Evolutionary conservation across 2,797 vertebrate species (phyloP).

Genomic region (Lophius americanus): DNA sequence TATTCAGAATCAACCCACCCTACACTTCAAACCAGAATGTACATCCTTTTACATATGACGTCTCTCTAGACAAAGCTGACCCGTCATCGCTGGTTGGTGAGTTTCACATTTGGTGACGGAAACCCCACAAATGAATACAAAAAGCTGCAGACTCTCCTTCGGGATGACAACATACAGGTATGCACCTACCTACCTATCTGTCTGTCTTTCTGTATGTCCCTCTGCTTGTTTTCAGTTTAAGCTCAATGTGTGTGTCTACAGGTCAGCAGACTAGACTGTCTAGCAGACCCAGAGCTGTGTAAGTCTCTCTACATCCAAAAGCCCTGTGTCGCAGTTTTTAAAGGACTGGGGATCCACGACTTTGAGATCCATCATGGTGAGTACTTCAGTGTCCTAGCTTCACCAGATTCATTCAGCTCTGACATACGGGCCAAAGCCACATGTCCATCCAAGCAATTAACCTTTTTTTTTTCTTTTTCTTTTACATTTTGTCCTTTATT

Average conservation of each 20-base stretch:
- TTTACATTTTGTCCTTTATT: too few relatives aligned
- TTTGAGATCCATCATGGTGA: slow-evolving; percentile 98
- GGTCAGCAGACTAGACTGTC: slow-evolving; percentile 92
- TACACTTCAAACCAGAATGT: too few relatives aligned
- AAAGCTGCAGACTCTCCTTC: slow-evolving; percentile 89
- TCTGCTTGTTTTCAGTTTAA: not conserved
- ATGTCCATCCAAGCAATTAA: too few relatives aligned
- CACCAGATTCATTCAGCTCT: too few relatives aligned
- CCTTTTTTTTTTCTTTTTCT: too few relatives aligned
- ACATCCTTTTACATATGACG: not conserved
- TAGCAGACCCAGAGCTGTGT: slow-evolving; percentile 83
- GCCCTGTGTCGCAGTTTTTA: slow-evolving; percentile 91
- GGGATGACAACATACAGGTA: slow-evolving; percentile 92
- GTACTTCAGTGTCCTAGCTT: slow-evolving; percentile 26
- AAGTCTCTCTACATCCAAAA: slow-evolving; percentile 90
- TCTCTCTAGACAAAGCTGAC: slow-evolving; percentile 84
- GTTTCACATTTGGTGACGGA: slow-evolving; percentile 88
- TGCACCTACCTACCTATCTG: not conserved
- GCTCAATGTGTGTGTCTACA: slow-evolving; percentile 60
- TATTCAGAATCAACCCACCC: too few relatives aligned
- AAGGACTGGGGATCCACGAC: slow-evolving; percentile 91
- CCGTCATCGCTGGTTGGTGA: slow-evolving; percentile 93
- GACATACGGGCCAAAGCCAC: too few relatives aligned
- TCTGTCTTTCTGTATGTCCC: not conserved
- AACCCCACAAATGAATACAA: slow-evolving; percentile 88